Conservation (phyloP, 2,797 vertebrate genomes). For the Crax fasciolata region DNA sequence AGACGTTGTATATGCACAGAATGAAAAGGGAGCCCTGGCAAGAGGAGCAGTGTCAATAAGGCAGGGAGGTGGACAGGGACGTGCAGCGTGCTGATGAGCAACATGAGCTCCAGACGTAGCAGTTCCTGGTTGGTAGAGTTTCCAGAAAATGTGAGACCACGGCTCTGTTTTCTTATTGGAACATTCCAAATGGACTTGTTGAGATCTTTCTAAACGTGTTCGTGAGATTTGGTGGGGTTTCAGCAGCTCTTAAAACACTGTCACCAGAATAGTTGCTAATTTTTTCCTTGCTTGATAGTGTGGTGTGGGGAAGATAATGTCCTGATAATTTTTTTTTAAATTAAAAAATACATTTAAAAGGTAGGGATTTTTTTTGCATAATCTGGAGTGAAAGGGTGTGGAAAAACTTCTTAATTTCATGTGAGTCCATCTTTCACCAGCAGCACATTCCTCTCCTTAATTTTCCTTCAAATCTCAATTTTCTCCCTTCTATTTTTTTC, state of each 20-base stretch:
- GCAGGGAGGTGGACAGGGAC: too few species aligned
- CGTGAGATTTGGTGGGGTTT: background rate
- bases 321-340: background rate
- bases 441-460: background rate
- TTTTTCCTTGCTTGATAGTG: background rate
- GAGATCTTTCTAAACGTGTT: background rate
- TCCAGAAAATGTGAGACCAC: background rate
- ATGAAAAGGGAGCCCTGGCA: background rate
- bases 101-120: background rate
- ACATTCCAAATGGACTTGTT: background rate
- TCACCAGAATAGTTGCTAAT: background rate
- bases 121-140: background rate
- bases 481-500: background rate
- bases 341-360: background rate
- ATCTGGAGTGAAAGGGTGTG: background rate
- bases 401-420: background rate
- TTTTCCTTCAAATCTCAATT: background rate
- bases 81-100: accelerated
- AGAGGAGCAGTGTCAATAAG: background rate
- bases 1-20: background rate
- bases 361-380: background rate
- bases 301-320: background rate
- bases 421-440: background rate
- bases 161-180: background rate
- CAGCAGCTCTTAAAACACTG: background rate